Evolutionary conservation across 2,797 vertebrate species (phyloP).

Genomic region (Aselliscus stoliczkanus): DNA sequence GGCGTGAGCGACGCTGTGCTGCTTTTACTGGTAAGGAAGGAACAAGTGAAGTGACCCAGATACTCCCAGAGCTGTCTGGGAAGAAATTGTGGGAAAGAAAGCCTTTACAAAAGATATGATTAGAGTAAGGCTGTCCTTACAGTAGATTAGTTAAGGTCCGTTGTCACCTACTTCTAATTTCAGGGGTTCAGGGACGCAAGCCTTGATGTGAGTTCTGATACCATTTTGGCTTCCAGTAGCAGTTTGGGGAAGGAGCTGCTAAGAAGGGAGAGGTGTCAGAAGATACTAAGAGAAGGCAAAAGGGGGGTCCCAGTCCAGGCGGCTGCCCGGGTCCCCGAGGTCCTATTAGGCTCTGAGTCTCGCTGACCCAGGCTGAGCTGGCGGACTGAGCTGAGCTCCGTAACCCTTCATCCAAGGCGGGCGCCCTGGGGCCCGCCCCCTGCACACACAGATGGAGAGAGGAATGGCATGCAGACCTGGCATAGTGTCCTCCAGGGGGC

Average conservation of each 20-base stretch:
- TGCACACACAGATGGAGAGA: not conserved
- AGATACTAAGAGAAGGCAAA: not conserved
- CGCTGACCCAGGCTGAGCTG: not conserved
- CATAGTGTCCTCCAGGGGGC: not conserved
- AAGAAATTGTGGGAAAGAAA: not conserved
- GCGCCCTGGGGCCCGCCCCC: too few relatives aligned
- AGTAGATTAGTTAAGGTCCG: not conserved
- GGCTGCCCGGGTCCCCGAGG: not conserved
- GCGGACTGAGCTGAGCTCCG: not conserved
- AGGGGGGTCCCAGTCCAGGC: not conserved
- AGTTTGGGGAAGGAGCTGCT: not conserved
- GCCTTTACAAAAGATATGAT: not conserved
- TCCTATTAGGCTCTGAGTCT: not conserved
- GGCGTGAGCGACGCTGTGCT: not conserved
- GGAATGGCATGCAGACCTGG: too few relatives aligned
- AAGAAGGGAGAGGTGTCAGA: not conserved
- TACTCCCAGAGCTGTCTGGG: not conserved
- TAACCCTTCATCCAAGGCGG: rapidly evolving
- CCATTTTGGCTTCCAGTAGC: not conserved
- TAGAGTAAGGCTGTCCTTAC: not conserved
- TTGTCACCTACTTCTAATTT: not conserved
- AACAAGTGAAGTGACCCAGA: not conserved
- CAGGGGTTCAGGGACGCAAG: not conserved
- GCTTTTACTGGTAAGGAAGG: not conserved
- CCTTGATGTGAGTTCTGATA: not conserved